A percentile compares a stretch with the other conserved stretches of the same genome.
These are phyloP conservation scores for Microcebus murinus DNA, from an alignment of 2,113 vertebrate genomes.

Conservation along the genomic window DNA sequence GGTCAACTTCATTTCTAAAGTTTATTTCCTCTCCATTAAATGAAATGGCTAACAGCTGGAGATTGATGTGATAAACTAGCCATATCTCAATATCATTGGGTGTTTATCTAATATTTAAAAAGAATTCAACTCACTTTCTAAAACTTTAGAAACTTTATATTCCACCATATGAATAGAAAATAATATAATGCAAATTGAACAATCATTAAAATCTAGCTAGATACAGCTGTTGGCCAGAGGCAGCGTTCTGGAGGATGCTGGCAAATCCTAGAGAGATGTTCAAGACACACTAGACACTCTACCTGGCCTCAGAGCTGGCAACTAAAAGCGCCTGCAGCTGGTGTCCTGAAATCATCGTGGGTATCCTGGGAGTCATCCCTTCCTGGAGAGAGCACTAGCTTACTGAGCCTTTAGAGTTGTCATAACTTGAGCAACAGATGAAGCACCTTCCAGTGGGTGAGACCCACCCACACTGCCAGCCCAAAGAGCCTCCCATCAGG, in stretches of 20 bases:
- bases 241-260: background rate
- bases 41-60: background rate
- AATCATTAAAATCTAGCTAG: background rate
- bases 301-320: background rate
- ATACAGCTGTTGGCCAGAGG: background rate
- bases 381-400: background rate
- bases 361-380: background rate
- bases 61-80: background rate
- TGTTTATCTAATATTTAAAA: background rate
- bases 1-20: background rate
- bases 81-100: background rate
- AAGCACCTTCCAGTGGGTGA: background rate
- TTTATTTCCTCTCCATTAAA: background rate
- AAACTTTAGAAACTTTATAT: background rate
- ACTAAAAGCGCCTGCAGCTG: background rate
- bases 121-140: background rate
- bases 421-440: too few relatives aligned
- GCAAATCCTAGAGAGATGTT: background rate
- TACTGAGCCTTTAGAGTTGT: background rate
- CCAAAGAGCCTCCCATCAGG: background rate
- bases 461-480: too few relatives aligned
- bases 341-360: background rate
- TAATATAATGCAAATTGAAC: background rate
- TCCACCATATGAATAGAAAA: background rate
- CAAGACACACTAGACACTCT: too few relatives aligned